These are phyloP conservation scores for Ennomos quercinarius DNA, from an alignment of 2,888 invertebrate genomes.

Conservation along the genomic window DNA sequence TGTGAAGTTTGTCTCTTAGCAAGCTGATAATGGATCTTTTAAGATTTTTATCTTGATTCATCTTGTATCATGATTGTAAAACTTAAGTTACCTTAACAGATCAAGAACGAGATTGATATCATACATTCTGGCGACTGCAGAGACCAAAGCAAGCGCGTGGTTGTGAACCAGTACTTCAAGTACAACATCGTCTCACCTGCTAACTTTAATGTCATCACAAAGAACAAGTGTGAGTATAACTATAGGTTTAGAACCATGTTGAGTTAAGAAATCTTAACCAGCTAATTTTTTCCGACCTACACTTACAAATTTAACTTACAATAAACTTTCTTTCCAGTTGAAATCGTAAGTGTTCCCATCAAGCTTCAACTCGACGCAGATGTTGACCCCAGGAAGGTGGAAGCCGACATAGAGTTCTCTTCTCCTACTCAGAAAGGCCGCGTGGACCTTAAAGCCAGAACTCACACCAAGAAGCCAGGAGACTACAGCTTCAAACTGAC, in stretches of 20 bases:
- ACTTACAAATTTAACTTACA: not conserved
- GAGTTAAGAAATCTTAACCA: too few relatives aligned
- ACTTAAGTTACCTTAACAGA: slow-evolving; percentile 42
- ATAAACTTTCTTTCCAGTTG: slow-evolving; percentile 62
- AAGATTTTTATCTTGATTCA: too few relatives aligned
- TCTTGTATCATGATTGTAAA: too few relatives aligned
- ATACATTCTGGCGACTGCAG: slow-evolving; percentile 85
- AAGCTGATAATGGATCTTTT: too few relatives aligned
- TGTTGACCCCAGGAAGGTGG: slow-evolving; percentile 82
- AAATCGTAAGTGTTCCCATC: slow-evolving; percentile 82
- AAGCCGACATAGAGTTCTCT: slow-evolving; percentile 83
- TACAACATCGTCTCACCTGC: slow-evolving; percentile 61
- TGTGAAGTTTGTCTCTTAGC: too few relatives aligned
- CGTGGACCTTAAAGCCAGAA: slow-evolving; percentile 84
- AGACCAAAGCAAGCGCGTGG: slow-evolving; percentile 83
- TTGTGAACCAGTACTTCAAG: slow-evolving; percentile 74
- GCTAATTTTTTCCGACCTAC: too few relatives aligned
- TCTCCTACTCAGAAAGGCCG: slow-evolving; percentile 87
- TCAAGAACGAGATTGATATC: slow-evolving; percentile 82
- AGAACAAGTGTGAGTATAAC: slow-evolving; percentile 76
- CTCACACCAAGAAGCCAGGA: slow-evolving; percentile 70
- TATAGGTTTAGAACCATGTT: not conserved
- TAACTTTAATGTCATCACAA: slow-evolving; percentile 78
- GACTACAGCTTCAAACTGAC: slow-evolving; percentile 73
- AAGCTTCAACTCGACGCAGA: slow-evolving; percentile 84